Evolutionary conservation across 1,140 invertebrate genomes (phyloP), one percentile per base, ranked within the genome.

Genomic region (Pectinophora gossypiella): DNA sequence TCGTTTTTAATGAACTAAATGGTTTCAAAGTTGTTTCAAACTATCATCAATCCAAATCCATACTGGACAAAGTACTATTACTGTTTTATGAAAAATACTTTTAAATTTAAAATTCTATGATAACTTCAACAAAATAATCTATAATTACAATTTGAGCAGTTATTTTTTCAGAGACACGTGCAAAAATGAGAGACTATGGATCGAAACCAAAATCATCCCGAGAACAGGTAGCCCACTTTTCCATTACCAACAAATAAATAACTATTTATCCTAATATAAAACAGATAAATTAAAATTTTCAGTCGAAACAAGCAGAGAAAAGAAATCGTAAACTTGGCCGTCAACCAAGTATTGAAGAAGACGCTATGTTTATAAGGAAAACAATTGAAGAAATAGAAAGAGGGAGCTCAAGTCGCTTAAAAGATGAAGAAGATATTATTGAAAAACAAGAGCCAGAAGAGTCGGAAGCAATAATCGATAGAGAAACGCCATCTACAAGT

Each of bases 311-410:
- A 15, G 43, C 63, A 50, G 70, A 78, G 9, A 81, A 76, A 55
- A 66, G 6, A 9, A 75, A 61, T 68, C 59, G 57, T 56, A 83
- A 73, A 59, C 68, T 85, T 18, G 54, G 49, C 0, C 60, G 72
- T 47, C 82, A 87, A 46, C 59, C 73, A 7, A 85, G 81, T 51
- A 74, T 84, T 56, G 84, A 85, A 68, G 81, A 84, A 68, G 82
- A 87, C 44, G 82, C 84, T 0, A 73, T 71, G 48, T 84, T 85
- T 58, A 87, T 87, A 2, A 74, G 82, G 55, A 76, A 85, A 72
- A 83, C 81, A 6, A 85, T 85, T 38, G 75, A 87, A 72, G 82
- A 84, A 72, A 77, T 85, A 54, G 82, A 85, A 72, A 76, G 79
- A 62, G 76, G 73, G 3, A 80, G 75, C 44, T 76, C 77, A 13